These are phyloP conservation scores for Zoanthus solanderi DNA, from an alignment of 92 coral and sea anemone species.

Conservation along the genomic window DNA sequence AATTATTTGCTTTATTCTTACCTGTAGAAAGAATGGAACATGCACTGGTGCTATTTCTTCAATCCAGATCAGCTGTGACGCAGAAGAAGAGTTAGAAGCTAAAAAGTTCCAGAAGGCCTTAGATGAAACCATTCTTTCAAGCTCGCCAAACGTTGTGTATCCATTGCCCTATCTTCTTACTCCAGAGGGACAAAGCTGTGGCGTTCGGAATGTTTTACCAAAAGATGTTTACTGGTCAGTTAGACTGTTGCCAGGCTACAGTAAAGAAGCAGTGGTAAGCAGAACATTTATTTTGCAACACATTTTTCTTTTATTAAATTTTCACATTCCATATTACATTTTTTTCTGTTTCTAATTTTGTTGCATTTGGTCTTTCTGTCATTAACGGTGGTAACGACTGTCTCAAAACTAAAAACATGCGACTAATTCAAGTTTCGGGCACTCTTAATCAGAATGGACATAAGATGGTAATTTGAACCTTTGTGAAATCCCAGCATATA, in stretches of 20 bases:
- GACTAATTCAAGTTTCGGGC: too few relatives aligned
- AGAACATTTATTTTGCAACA: too few relatives aligned
- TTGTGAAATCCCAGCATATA: too few relatives aligned
- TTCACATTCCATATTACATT: too few relatives aligned
- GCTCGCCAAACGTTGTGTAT: conserved; percentile 84
- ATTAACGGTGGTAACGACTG: too few relatives aligned
- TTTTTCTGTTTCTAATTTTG: too few relatives aligned
- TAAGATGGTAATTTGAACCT: too few relatives aligned
- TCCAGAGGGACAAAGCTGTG: conserved; percentile 77
- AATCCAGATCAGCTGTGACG: background rate
- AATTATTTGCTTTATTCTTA: background rate
- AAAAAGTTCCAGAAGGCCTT: conserved; percentile 70
- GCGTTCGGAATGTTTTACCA: conserved; percentile 74
- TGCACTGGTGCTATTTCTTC: background rate
- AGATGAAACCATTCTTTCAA: conserved; percentile 71
- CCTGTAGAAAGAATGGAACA: background rate
- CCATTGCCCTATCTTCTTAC: conserved; percentile 91
- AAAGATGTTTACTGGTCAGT: conserved; percentile 89
- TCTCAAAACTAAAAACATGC: too few relatives aligned
- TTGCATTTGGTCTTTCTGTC: too few relatives aligned
- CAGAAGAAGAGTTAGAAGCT: conserved; percentile 34
- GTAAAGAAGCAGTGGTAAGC: conserved; percentile 8
- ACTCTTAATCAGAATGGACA: too few relatives aligned
- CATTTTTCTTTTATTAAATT: too few relatives aligned
- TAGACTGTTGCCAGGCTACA: conserved; percentile 43